phyloP scores from a whole-genome alignment of 2,888 invertebrate genomes.

The Nomada ruficornis region DNA sequence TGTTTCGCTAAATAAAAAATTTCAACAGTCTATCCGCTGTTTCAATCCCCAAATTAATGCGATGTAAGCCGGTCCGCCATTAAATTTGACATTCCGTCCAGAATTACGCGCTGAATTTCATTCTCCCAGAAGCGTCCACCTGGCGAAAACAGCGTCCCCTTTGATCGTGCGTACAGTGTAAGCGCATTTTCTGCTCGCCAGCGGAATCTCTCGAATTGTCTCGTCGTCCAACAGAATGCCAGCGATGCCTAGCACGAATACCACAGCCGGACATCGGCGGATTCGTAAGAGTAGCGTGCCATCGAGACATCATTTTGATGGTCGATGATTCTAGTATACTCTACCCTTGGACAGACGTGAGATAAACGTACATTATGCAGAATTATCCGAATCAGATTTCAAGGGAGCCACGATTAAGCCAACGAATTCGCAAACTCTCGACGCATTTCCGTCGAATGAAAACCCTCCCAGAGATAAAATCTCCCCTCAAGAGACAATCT shows the following conservation, averaged over 20 bases:
- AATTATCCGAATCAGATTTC: background rate
- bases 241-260: constrained; percentile 41
- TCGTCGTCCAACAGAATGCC: constrained; percentile 46
- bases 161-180: constrained; percentile 7
- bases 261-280: constrained; percentile 24
- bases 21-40: background rate
- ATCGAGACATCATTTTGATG: constrained; percentile 41
- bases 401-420: background rate
- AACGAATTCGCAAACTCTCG: background rate
- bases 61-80: background rate
- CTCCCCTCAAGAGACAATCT: too few relatives aligned
- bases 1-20: too few relatives aligned
- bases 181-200: constrained; percentile 42
- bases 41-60: background rate
- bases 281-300: constrained; percentile 64
- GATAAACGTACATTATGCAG: background rate
- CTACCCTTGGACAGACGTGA: too few relatives aligned
- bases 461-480: background rate
- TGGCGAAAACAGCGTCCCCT: background rate
- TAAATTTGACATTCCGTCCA: background rate
- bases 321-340: constrained; percentile 62
- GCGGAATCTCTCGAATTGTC: constrained; percentile 60
- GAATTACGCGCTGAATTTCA: constrained; percentile 36
- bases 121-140: background rate
- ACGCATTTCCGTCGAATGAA: background rate